Evolutionary conservation across 2,113 vertebrate genomes (phyloP).

Genomic region (Salvator merianae): DNA sequence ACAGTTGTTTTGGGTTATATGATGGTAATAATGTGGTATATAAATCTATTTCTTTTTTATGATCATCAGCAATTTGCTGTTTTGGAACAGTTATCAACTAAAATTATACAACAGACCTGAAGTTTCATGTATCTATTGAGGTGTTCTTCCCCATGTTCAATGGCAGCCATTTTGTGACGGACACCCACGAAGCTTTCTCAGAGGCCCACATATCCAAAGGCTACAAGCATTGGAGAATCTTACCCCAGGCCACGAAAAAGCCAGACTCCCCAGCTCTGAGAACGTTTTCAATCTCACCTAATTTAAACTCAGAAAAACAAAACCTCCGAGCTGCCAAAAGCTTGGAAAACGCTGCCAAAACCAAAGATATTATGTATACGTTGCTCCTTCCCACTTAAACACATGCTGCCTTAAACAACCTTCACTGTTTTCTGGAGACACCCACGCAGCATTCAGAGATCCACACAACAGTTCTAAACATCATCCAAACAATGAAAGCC

Average conservation of each 20-base stretch:
- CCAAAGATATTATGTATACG: background rate
- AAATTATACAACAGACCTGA: too few species aligned
- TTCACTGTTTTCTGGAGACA: background rate
- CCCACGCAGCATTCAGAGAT: background rate
- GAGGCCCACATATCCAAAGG: too few species aligned
- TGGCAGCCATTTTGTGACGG: too few species aligned
- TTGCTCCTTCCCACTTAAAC: background rate
- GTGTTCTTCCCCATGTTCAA: too few species aligned
- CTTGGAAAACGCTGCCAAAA: background rate
- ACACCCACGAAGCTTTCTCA: too few species aligned
- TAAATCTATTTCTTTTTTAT: too few species aligned
- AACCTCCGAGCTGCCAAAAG: background rate
- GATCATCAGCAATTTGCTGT: too few species aligned
- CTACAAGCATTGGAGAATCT: too few species aligned
- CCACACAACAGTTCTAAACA: background rate
- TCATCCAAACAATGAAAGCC: background rate
- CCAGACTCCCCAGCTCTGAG: background rate
- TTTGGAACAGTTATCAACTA: too few species aligned
- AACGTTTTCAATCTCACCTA: background rate
- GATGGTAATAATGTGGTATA: too few species aligned
- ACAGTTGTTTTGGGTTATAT: too few species aligned
- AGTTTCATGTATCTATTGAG: too few species aligned
- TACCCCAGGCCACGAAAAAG: background rate
- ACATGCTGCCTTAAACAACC: background rate
- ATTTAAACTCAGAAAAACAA: background rate